phyloP scores from a whole-genome alignment of 2,113 vertebrate genomes.

The Alaudala cheleensis region DNA sequence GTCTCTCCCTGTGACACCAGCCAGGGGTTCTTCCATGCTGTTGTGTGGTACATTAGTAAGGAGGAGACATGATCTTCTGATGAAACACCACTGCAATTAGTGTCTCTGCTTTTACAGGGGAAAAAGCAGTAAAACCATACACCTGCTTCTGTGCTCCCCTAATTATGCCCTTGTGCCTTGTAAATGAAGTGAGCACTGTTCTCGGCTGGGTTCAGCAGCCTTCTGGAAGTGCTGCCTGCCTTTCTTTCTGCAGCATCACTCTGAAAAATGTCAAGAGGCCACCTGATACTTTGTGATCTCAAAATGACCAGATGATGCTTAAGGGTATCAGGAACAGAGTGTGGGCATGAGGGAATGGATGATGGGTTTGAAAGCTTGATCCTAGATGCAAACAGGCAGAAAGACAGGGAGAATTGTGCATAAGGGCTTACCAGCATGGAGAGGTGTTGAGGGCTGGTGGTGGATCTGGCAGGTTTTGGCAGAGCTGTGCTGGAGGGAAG shows the following conservation, averaged over 20 bases:
- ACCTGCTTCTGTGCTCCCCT: background rate
- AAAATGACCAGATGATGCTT: background rate
- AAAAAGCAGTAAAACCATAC: background rate
- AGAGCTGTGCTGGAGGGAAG: background rate
- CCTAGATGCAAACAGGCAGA: background rate
- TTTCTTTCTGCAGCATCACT: background rate
- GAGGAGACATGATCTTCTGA: background rate
- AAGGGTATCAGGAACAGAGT: background rate
- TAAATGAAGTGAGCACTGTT: background rate
- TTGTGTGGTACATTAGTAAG: background rate
- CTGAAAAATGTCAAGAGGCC: background rate
- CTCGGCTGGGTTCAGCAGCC: background rate
- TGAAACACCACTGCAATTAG: background rate
- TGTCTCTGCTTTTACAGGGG: background rate
- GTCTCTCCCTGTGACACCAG: background rate
- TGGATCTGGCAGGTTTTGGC: accelerated
- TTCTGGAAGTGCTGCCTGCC: background rate
- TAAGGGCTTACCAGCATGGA: background rate
- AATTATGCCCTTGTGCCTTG: background rate
- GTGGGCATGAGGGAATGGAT: background rate
- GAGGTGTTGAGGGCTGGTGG: background rate
- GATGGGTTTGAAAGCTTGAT: background rate
- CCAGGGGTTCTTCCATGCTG: background rate
- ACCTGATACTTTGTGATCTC: background rate
- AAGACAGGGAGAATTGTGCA: background rate